phyloP scores from a whole-genome alignment of 2,888 invertebrate species.

The Nudaria mundana region DNA sequence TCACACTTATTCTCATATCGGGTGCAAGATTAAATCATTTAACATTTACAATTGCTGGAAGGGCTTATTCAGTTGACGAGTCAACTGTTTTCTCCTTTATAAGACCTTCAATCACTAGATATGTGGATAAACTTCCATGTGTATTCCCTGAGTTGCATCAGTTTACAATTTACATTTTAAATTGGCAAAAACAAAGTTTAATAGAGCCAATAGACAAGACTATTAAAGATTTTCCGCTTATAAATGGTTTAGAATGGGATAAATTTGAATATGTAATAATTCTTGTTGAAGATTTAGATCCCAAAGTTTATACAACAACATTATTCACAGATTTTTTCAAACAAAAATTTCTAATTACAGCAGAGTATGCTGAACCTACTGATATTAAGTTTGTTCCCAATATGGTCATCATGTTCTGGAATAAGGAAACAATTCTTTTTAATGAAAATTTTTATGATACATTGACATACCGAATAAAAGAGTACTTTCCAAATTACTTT shows the following conservation, averaged over 20 bases:
- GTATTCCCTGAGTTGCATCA: constrained; percentile 32
- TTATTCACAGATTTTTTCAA: constrained; percentile 45
- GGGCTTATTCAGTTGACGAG: not conserved
- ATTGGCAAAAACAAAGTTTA: constrained; percentile 29
- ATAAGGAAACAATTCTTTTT: constrained; percentile 47
- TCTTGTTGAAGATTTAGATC: constrained; percentile 23
- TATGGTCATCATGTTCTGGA: constrained; percentile 52
- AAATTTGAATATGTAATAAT: constrained; percentile 50
- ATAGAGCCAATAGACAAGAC: not conserved
- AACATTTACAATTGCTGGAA: constrained; percentile 44
- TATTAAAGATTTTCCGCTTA: constrained; percentile 21
- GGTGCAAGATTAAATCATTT: constrained; percentile 44
- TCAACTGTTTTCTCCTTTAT: constrained; percentile 11
- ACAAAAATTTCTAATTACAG: constrained; percentile 39
- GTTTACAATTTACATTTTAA: constrained; percentile 39
- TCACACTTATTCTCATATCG: constrained; percentile 40
- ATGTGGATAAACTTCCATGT: not conserved
- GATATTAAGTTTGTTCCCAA: constrained; percentile 36
- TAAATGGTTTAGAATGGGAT: constrained; percentile 30
- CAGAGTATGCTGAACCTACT: constrained; percentile 24
- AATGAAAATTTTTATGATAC: constrained; percentile 50
- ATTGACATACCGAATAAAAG: constrained; percentile 39
- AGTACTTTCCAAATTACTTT: constrained; percentile 45
- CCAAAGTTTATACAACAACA: constrained; percentile 39
- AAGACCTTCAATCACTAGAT: not conserved